These are phyloP conservation scores for Carettochelys insculpta DNA, from an alignment of 2,113 vertebrate genomes.

Conservation along the genomic window DNA sequence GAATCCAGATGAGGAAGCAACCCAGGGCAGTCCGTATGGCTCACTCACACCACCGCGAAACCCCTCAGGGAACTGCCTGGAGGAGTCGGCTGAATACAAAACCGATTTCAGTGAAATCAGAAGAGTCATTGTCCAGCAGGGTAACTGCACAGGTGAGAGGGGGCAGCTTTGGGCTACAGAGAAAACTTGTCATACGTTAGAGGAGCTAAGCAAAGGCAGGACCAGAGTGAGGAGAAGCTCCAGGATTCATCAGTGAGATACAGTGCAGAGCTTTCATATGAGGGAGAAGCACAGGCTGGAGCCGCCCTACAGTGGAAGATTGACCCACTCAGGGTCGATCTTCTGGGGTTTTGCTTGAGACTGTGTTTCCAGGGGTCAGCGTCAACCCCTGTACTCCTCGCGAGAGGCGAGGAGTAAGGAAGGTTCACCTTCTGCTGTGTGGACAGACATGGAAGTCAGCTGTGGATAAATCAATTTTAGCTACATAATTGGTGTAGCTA, in stretches of 20 bases:
- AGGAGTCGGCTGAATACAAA: conserved; percentile 7
- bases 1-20: conserved; percentile 43
- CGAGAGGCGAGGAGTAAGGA: too few relatives aligned
- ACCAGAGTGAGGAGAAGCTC: not conserved
- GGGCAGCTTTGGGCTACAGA: accelerated
- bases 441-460: too few relatives aligned
- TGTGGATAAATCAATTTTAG: too few relatives aligned
- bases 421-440: too few relatives aligned
- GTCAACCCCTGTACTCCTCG: too few relatives aligned
- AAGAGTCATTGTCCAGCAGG: conserved; percentile 70
- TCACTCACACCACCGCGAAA: conserved; percentile 39
- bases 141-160: conserved; percentile 53
- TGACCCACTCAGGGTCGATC: too few relatives aligned
- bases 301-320: too few relatives aligned
- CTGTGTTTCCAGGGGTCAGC: too few relatives aligned
- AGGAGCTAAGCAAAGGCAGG: not conserved
- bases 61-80: conserved; percentile 55
- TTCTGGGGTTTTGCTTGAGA: too few relatives aligned
- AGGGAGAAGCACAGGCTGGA: too few relatives aligned
- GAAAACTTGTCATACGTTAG: not conserved
- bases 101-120: conserved; percentile 64
- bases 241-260: not conserved
- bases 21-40: conserved; percentile 63
- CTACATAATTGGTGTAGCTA: too few relatives aligned
- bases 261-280: not conserved